Conservation (phyloP, 2,797 vertebrate species). For the Vultur gryphus region DNA sequence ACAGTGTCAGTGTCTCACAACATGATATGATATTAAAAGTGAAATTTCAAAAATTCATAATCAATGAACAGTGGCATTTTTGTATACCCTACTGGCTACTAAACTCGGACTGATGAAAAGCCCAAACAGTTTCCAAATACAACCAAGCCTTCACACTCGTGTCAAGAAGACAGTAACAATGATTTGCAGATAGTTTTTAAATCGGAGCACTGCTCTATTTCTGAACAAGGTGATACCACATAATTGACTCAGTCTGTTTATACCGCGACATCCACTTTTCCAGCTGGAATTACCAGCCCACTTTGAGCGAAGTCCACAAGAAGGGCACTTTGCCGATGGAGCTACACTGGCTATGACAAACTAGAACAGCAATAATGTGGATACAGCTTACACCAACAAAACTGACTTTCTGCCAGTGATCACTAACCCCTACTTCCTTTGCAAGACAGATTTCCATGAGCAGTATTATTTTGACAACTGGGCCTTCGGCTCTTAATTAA, state of each 20-base stretch:
- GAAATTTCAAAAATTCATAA: background rate
- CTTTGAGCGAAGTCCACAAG: background rate
- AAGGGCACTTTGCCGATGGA: background rate
- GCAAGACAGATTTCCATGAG: background rate
- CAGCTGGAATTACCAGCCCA: background rate
- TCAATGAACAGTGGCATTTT: background rate
- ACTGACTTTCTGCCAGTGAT: background rate
- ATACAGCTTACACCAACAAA: background rate
- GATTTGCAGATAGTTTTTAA: background rate
- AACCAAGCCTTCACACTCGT: background rate
- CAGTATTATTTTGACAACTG: background rate
- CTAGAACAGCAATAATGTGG: background rate
- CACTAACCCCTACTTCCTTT: background rate
- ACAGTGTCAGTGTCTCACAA: background rate
- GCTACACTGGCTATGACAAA: background rate
- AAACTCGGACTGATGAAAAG: background rate
- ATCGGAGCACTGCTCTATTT: background rate
- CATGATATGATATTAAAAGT: background rate
- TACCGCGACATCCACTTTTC: background rate
- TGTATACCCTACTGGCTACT: background rate
- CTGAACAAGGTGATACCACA: background rate
- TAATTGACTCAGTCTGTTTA: background rate
- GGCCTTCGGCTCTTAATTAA: background rate
- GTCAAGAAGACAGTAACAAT: background rate
- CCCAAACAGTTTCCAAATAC: background rate